Evolutionary conservation across 1,140 invertebrate genomes (phyloP).

Genomic region (Drosophila lacertosa): DNA sequence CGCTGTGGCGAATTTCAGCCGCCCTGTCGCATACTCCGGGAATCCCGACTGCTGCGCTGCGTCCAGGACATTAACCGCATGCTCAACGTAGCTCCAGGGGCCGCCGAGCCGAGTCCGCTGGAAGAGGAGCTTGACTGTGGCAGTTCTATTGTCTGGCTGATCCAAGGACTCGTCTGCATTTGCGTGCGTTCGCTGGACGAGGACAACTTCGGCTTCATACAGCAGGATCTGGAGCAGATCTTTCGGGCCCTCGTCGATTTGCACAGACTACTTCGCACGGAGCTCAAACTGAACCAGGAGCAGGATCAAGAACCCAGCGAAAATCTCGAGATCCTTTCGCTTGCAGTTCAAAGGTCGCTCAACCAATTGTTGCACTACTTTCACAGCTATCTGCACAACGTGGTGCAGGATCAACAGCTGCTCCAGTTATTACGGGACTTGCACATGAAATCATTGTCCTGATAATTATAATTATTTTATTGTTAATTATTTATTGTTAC

Average conservation of each 20-base stretch:
- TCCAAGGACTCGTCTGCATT: slow-evolving; percentile 44
- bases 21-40: no score
- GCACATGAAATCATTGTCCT: background rate
- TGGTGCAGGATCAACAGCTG: slow-evolving; percentile 6
- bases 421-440: background rate
- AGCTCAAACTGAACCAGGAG: background rate
- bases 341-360: slow-evolving; percentile 14
- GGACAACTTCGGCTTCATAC: slow-evolving; percentile 2
- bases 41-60: background rate
- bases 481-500: background rate
- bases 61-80: no score
- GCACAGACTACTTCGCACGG: slow-evolving; percentile 1
- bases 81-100: background rate
- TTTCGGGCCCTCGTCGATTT: slow-evolving; percentile 8
- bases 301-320: slow-evolving; percentile 1
- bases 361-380: slow-evolving; percentile 19
- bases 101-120: background rate
- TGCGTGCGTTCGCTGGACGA: slow-evolving; percentile 34
- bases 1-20: background rate
- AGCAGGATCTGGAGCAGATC: slow-evolving; percentile 14
- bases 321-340: slow-evolving; percentile 5
- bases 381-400: background rate
- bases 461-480: background rate
- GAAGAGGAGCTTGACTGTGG: slow-evolving; percentile 11
- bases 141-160: slow-evolving; percentile 28